A percentile compares a stretch with the other conserved stretches of the same genome.
phyloP scores from a whole-genome alignment of 1,140 invertebrate genomes.

The Drosophila novamexicana region DNA sequence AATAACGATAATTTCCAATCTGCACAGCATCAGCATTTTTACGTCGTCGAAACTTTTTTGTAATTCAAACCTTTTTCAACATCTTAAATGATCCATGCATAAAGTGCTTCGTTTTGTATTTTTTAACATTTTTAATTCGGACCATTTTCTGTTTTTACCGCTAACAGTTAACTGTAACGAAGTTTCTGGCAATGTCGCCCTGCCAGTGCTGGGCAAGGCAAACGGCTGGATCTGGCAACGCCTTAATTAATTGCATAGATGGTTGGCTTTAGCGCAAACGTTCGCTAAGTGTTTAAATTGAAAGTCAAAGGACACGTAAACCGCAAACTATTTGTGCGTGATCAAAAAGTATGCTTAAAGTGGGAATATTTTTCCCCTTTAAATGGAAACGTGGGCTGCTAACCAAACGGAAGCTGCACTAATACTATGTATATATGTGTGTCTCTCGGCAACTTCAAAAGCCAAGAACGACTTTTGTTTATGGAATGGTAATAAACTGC shows the following conservation, averaged over 20 bases:
- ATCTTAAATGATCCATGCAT: conserved; percentile 6
- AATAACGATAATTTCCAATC: conserved; percentile 27
- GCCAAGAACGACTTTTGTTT: conserved; percentile 11
- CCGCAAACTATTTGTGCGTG: conserved; percentile 26
- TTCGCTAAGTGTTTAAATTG: conserved; percentile 52
- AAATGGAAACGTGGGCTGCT: conserved; percentile 8
- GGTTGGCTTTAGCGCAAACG: conserved; percentile 9
- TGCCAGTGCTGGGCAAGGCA: not conserved
- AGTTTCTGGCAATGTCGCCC: too few relatives aligned
- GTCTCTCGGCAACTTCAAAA: conserved; percentile 30
- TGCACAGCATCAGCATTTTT: conserved; percentile 9
- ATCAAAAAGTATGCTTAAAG: conserved; percentile 57
- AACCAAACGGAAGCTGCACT: conserved; percentile 22
- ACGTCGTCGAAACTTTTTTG: not conserved
- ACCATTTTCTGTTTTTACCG: not conserved
- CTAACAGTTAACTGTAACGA: too few relatives aligned
- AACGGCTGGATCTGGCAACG: conserved; percentile 11
- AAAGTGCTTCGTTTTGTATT: conserved; percentile 6
- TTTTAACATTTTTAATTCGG: conserved; percentile 2
- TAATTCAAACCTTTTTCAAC: conserved; percentile 17
- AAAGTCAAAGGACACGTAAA: conserved; percentile 42
- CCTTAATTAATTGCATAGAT: conserved; percentile 68
- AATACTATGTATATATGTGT: conserved; percentile 13
- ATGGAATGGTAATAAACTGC: conserved; percentile 33
- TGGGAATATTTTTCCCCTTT: conserved; percentile 5